These are phyloP conservation scores for Andrena fulva DNA, from an alignment of 2,888 invertebrate genomes.

Conservation along the genomic window DNA sequence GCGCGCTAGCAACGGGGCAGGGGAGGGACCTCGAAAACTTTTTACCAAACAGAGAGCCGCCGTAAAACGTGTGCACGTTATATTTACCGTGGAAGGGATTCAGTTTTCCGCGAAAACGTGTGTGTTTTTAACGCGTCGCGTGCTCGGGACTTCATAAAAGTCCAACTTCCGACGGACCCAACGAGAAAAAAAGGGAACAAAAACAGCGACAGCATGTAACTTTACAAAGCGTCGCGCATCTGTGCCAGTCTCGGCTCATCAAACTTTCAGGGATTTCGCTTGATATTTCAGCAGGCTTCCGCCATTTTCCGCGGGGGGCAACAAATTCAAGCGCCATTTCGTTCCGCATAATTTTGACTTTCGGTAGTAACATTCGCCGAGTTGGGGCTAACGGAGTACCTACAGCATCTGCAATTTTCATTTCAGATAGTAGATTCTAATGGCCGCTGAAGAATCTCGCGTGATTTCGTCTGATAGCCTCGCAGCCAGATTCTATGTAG, in stretches of 20 bases:
- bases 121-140: slow-evolving; percentile 39
- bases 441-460: no score
- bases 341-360: not conserved
- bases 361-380: not conserved
- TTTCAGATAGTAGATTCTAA: no score
- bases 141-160: slow-evolving; percentile 40
- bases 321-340: slow-evolving; percentile 13
- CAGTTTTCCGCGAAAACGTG: slow-evolving; percentile 19
- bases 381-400: not conserved
- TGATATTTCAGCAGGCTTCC: slow-evolving; percentile 22
- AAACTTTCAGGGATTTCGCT: slow-evolving; percentile 22
- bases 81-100: slow-evolving; percentile 41
- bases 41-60: slow-evolving; percentile 11
- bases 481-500: no score
- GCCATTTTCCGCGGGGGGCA: not conserved
- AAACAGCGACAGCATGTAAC: slow-evolving; percentile 28
- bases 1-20: not conserved
- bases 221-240: slow-evolving; percentile 39
- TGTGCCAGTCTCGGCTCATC: slow-evolving; percentile 31
- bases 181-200: slow-evolving; percentile 3
- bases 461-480: no score
- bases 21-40: slow-evolving; percentile 16
- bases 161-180: slow-evolving; percentile 8
- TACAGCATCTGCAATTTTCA: no score
- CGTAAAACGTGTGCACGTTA: not conserved